Conservation (phyloP, 2,888 invertebrate species). For the Brenthis hecate region DNA sequence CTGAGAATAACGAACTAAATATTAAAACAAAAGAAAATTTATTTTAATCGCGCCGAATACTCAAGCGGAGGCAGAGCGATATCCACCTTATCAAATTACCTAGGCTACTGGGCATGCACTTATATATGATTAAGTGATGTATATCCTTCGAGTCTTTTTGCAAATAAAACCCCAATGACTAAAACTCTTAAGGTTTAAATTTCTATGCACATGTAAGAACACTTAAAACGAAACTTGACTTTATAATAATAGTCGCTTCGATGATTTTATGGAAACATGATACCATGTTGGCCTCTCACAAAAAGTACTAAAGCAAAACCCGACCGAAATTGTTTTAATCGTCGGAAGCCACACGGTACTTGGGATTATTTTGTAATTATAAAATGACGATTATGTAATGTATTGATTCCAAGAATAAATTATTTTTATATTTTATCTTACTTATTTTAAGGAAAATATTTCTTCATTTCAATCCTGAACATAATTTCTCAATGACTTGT, state of each 20-base stretch:
- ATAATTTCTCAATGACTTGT: too few species aligned
- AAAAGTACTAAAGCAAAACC: slow-evolving; percentile 73
- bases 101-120: slow-evolving; percentile 79
- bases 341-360: slow-evolving; percentile 70
- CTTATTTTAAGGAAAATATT: neutral
- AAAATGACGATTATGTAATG: slow-evolving; percentile 34
- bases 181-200: slow-evolving; percentile 25
- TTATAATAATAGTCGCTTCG: slow-evolving; percentile 78
- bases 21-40: slow-evolving; percentile 72
- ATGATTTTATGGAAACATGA: slow-evolving; percentile 81
- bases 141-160: slow-evolving; percentile 38
- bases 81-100: slow-evolving; percentile 80
- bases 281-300: slow-evolving; percentile 78
- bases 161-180: slow-evolving; percentile 28
- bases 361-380: slow-evolving; percentile 34
- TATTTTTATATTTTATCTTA: neutral
- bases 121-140: slow-evolving; percentile 46
- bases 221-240: slow-evolving; percentile 61
- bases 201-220: slow-evolving; percentile 33
- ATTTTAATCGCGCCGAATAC: slow-evolving; percentile 79
- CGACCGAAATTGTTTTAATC: slow-evolving; percentile 81
- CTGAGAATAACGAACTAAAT: slow-evolving; percentile 52
- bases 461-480: neutral
- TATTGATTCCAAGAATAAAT: slow-evolving; percentile 2
- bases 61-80: slow-evolving; percentile 75